phyloP scores from a whole-genome alignment of 2,113 vertebrate species.

The Loxodonta africana region DNA sequence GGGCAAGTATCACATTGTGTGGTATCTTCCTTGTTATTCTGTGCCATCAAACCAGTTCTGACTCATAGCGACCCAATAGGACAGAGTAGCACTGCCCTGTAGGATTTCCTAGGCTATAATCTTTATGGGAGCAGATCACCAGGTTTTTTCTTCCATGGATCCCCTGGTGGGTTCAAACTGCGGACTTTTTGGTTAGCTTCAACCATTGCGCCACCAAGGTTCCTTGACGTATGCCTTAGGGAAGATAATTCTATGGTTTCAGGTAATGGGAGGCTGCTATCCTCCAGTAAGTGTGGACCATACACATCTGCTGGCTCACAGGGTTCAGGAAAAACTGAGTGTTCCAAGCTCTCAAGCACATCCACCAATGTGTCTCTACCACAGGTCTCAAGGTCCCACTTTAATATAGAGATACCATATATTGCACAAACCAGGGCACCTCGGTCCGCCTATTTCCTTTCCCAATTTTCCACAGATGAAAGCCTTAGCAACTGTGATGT shows the following conservation, averaged over 20 bases:
- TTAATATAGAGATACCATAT: background rate
- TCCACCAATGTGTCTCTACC: background rate
- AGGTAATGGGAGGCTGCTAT: background rate
- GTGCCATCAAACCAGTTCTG: too few species aligned
- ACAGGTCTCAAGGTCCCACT: background rate
- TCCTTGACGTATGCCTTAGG: background rate
- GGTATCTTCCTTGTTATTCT: too few species aligned
- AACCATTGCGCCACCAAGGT: too few species aligned
- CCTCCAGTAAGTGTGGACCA: background rate
- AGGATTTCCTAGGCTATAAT: background rate
- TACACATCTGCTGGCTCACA: background rate
- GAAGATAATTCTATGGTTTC: rapidly evolving
- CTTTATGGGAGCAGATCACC: background rate
- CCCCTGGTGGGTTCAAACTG: background rate
- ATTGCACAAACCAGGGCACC: too few species aligned
- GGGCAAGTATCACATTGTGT: rapidly evolving
- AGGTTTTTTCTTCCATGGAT: background rate
- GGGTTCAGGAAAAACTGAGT: too few species aligned
- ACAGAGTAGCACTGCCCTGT: background rate
- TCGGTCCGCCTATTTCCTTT: background rate
- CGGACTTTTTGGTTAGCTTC: background rate
- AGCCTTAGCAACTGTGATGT: background rate
- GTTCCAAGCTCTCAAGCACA: background rate
- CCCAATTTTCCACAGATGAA: background rate
- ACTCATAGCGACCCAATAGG: too few species aligned